A percentile compares a stretch with the other conserved stretches of the same genome.
These are phyloP conservation scores for Leptopilina boulardi DNA, from an alignment of 1,140 invertebrate species.

Conservation along the genomic window DNA sequence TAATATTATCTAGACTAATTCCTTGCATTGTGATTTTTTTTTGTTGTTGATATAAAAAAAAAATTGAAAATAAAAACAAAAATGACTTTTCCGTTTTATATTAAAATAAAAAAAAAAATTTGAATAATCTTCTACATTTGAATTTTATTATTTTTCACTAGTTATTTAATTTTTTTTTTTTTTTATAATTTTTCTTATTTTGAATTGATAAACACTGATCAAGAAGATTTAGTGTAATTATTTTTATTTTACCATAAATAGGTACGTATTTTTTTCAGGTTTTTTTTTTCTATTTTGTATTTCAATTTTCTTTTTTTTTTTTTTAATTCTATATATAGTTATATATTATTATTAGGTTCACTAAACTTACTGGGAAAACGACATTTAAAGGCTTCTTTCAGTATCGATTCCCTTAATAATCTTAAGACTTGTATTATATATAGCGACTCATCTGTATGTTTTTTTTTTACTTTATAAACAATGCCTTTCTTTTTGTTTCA, in stretches of 20 bases:
- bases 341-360: slow-evolving; percentile 2
- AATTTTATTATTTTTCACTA: slow-evolving; percentile 4
- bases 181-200: background rate
- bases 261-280: slow-evolving; percentile 18
- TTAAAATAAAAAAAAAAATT: background rate
- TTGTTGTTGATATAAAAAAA: background rate
- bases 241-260: slow-evolving; percentile 12
- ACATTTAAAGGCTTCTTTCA: slow-evolving; percentile 28
- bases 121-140: background rate
- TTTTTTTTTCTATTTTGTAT: slow-evolving; percentile 7
- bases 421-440: background rate
- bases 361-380: slow-evolving; percentile 22
- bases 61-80: background rate
- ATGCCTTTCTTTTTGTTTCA: background rate
- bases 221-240: background rate
- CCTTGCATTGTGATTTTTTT: background rate
- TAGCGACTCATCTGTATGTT: background rate
- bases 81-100: background rate
- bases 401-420: slow-evolving; percentile 13
- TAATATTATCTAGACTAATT: slow-evolving; percentile 9
- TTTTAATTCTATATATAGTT: background rate
- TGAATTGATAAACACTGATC: slow-evolving; percentile 11
- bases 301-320: background rate
- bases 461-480: background rate
- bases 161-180: background rate